phyloP scores from a whole-genome alignment of 1,140 invertebrate species.

The Apocrypta bakeri region DNA sequence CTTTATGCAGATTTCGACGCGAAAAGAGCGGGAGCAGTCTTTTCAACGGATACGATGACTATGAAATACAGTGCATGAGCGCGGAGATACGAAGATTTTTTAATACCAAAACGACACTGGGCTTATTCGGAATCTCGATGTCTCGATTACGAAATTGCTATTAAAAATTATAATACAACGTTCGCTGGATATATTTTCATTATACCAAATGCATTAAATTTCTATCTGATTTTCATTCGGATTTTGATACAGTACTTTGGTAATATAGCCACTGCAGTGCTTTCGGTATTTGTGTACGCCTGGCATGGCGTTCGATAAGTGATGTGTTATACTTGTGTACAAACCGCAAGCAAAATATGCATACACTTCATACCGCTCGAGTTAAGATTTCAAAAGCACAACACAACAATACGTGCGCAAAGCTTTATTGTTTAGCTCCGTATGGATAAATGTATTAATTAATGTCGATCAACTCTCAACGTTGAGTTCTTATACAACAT shows the following conservation, averaged over 20 bases:
- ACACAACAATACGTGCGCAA: background rate
- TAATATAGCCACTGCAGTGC: too few relatives aligned
- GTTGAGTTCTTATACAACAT: too few relatives aligned
- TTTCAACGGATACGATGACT: background rate
- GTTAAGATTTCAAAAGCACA: too few relatives aligned
- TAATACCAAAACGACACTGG: background rate
- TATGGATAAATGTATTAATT: background rate
- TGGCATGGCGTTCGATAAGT: background rate
- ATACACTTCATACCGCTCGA: background rate
- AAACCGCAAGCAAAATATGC: background rate
- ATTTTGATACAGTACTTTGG: too few relatives aligned
- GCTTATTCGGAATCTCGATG: background rate
- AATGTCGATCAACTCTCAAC: too few relatives aligned
- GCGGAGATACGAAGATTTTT: background rate
- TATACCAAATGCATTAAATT: too few relatives aligned
- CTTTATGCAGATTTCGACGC: background rate
- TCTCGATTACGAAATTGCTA: too few relatives aligned
- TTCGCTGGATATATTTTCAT: too few relatives aligned
- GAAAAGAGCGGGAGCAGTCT: background rate
- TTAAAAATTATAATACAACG: too few relatives aligned
- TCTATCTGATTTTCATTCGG: too few relatives aligned
- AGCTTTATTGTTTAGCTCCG: background rate
- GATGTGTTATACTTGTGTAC: background rate
- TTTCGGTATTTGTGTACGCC: background rate
- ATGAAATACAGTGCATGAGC: background rate